Percentiles rank a stretch among this genome's conserved stretches.
Conservation (phyloP, 2,797 vertebrate genomes). For the Galago senegalensis region DNA sequence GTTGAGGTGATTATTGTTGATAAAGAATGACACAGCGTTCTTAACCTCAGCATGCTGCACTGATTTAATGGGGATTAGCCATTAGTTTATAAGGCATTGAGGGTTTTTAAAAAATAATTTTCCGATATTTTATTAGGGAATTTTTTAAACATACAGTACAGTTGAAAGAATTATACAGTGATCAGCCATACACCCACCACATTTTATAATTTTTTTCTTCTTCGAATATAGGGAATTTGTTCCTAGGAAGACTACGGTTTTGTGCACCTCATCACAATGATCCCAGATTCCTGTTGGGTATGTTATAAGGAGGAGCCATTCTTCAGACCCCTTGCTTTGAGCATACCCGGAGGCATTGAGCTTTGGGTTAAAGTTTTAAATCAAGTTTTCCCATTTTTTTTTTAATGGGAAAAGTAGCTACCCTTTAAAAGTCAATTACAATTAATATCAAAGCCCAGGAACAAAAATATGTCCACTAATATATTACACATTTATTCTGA, state of each 20-base stretch:
- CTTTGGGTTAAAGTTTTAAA: constrained; percentile 53
- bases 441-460: constrained; percentile 28
- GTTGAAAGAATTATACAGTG: too few species aligned
- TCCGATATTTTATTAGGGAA: too few species aligned
- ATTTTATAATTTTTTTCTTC: too few species aligned
- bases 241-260: too few species aligned
- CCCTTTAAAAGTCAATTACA: neutral
- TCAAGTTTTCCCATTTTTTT: constrained; percentile 2
- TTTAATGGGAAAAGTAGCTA: neutral
- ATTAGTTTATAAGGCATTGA: constrained; percentile 9
- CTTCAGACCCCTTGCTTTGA: too few species aligned
- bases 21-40: neutral
- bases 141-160: too few species aligned
- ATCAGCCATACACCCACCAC: too few species aligned
- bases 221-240: too few species aligned
- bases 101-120: too few species aligned
- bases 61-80: neutral
- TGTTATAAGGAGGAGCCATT: too few species aligned
- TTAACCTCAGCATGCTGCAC: neutral
- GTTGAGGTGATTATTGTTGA: neutral
- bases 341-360: neutral
- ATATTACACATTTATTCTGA: neutral
- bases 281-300: too few species aligned
- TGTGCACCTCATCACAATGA: too few species aligned
- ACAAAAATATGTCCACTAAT: neutral